Evolutionary conservation across 2,113 vertebrate genomes (phyloP), one percentile per base, ranked within the genome.

Genomic region (Spermophilus dauricus): DNA sequence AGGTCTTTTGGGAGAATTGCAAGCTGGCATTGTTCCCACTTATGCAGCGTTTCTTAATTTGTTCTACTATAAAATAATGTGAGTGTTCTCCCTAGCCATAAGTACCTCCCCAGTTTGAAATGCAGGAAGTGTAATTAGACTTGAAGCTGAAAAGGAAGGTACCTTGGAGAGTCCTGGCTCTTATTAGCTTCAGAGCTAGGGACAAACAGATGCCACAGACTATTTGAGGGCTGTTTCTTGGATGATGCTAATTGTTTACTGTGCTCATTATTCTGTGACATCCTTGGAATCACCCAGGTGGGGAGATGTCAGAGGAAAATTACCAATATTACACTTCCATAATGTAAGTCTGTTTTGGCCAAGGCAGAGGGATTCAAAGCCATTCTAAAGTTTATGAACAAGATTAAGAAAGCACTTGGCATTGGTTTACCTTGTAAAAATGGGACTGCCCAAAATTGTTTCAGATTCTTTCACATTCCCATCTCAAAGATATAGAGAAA

Each of bases 81-180:
- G 84, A 75, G 72, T 95, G 81, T 91, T 98, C 97, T 96, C 95
- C 85, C 73, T 48, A 94, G 86, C 96, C 86, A 22, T 95, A 95
- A 96, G 95, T 92, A 90, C 72, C 94, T 97, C 78, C 61, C 73
- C 48, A 48, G 61, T 92, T 96, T 97, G 83, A 96, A 97, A 96
- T 97, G 91, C 97, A 96, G 95, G 61, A 96, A 97, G 70, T 89
- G 56, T 97, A 96, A 97, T 96, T 97, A 95, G 89, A 96, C 78
- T 96, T 96, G 93, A 98, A 97, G 67, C 72, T 87, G 94, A 89
- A 97, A 96, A 97, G 82, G 51, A 95, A 84, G 73, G 72, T 97
- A 89, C 92, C 88, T 88, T 96, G 69, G 96, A 97, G 96, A 97
- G 61, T 82, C 61, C 67, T 96, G 84, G 83, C 83, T 97, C 91